Conservation (phyloP, 2,888 invertebrate species). For the Tanypteryx hageni region DNA sequence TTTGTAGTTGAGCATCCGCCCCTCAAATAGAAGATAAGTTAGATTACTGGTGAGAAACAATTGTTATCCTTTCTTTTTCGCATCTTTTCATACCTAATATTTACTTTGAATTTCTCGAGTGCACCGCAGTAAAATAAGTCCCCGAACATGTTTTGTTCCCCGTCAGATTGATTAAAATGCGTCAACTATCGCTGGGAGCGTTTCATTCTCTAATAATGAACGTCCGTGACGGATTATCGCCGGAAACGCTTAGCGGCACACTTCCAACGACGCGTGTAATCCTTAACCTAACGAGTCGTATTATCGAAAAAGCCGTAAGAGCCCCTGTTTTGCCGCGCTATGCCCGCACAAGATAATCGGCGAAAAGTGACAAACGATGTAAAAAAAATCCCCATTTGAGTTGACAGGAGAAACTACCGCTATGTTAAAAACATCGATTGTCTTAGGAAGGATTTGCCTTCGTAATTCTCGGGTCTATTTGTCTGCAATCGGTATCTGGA, state of each 20-base stretch:
- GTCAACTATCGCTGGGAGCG: no score
- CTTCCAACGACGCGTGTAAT: neutral
- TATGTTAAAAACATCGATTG: neutral
- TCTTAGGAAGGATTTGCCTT: slow-evolving; percentile 39
- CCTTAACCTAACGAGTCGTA: neutral
- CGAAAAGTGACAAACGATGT: neutral
- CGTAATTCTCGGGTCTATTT: slow-evolving; percentile 58
- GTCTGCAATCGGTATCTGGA: slow-evolving; percentile 60
- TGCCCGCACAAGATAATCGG: slow-evolving; percentile 18
- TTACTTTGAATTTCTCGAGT: no score
- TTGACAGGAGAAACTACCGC: slow-evolving; percentile 8
- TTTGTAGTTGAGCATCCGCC: no score
- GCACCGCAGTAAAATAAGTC: no score
- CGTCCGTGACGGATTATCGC: neutral
- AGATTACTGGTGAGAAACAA: no score
- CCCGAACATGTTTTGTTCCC: no score
- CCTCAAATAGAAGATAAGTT: no score
- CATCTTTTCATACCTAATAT: no score
- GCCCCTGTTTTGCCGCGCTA: neutral
- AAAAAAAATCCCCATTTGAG: slow-evolving; percentile 22
- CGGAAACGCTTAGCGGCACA: neutral
- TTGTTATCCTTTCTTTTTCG: no score
- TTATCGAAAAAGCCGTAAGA: neutral
- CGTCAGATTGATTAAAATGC: no score
- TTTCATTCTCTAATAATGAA: no score